Evolutionary conservation across 1,140 invertebrate species (phyloP).

Genomic region (Lordiphosa mommai): DNA sequence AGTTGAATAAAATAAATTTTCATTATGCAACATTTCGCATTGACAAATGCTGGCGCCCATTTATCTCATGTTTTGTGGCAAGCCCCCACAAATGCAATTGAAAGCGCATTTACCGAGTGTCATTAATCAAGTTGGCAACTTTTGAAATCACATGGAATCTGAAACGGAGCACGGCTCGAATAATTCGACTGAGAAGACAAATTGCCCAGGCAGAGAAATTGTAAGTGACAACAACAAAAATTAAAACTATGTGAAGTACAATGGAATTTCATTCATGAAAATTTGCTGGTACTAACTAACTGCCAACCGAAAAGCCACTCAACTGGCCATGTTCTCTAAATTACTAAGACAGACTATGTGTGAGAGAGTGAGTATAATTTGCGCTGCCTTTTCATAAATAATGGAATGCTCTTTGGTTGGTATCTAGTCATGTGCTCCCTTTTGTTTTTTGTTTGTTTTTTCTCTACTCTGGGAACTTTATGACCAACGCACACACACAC

Average conservation of each 20-base stretch:
- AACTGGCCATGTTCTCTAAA: slow-evolving; percentile 53
- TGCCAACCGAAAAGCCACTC: slow-evolving; percentile 35
- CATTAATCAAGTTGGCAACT: slow-evolving; percentile 53
- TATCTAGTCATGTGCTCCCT: slow-evolving; percentile 38
- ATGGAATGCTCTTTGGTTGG: slow-evolving; percentile 46
- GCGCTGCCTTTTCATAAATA: slow-evolving; percentile 69
- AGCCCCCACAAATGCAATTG: slow-evolving; percentile 26
- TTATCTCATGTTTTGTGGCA: slow-evolving; percentile 33
- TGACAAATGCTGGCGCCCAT: slow-evolving; percentile 12
- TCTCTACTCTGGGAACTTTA: slow-evolving; percentile 37
- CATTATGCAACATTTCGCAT: not conserved
- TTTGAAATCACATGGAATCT: slow-evolving; percentile 32
- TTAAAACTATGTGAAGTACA: not conserved
- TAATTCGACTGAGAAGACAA: slow-evolving; percentile 52
- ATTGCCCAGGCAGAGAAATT: slow-evolving; percentile 24
- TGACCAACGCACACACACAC: slow-evolving; percentile 24
- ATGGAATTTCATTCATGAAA: slow-evolving; percentile 65
- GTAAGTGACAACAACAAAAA: slow-evolving; percentile 25
- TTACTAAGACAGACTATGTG: slow-evolving; percentile 31
- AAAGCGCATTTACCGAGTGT: slow-evolving; percentile 34
- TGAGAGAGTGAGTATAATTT: slow-evolving; percentile 58
- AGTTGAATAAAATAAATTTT: no score
- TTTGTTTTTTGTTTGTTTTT: slow-evolving; percentile 26
- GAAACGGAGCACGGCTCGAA: slow-evolving; percentile 6
- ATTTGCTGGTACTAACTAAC: slow-evolving; percentile 56